Conservation (phyloP, 1,140 invertebrate genomes). For the Eurosta solidaginis region DNA sequence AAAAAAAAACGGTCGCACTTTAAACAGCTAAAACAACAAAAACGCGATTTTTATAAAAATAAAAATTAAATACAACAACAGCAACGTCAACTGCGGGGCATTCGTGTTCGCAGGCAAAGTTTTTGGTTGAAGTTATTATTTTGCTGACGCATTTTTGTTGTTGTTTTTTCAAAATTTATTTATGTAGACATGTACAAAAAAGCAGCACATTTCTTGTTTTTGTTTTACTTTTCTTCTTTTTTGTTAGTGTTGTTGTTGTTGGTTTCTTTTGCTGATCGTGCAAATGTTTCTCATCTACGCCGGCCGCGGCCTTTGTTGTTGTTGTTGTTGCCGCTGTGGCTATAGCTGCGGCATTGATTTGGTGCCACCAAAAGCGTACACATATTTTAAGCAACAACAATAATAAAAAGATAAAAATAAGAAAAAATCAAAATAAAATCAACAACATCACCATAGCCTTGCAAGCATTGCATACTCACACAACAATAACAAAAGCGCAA, state of each 20-base stretch:
- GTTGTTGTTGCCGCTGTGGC: neutral
- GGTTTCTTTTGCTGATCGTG: constrained; percentile 27
- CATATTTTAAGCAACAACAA: constrained; percentile 1
- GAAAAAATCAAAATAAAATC: neutral
- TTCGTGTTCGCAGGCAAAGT: neutral
- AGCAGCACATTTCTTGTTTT: neutral
- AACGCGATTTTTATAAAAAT: neutral
- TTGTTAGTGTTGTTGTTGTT: no score
- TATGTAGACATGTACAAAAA: neutral
- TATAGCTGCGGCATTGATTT: constrained; percentile 8
- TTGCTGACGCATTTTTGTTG: neutral
- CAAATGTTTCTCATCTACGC: constrained; percentile 16
- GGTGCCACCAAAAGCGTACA: constrained; percentile 26
- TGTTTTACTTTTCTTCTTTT: no score
- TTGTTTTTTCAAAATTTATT: neutral
- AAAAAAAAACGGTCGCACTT: neutral
- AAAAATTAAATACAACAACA: neutral
- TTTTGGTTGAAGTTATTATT: neutral
- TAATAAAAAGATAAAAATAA: neutral
- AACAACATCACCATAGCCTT: neutral
- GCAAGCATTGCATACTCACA: neutral
- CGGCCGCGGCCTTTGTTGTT: constrained; percentile 10
- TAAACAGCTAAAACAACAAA: neutral
- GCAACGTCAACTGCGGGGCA: neutral
- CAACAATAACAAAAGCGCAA: no score